Evolutionary conservation across 2,888 invertebrate genomes (phyloP), one percentile per base, ranked within the genome.

Genomic region (Tachina grossa): DNA sequence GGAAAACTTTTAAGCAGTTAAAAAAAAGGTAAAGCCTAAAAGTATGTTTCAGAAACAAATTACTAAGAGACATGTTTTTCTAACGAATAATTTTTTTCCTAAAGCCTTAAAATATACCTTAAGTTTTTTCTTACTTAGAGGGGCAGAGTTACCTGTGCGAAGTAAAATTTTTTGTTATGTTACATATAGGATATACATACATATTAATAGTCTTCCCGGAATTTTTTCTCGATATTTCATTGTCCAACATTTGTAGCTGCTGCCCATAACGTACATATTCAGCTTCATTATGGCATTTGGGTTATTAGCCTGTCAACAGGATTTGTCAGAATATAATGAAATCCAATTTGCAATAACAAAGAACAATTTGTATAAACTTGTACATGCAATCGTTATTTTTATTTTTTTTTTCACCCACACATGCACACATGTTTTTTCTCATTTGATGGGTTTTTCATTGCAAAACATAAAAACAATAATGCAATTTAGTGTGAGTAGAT

Each of bases 321-420:
- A 83, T 74, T 83, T 81, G 69, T 66, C 59, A 55, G 78, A 59
- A 43, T 66, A 66, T 63, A 72, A 76, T 84, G 66, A 75, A 82
- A 76, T 87, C 84, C 87, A 82, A 87, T 87, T 84, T 84, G 82
- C 84, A 84, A 84, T 87, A 83, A 86, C 87, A 87, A 76, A 77
- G 85, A 76, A 80, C 84, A 80, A 84, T 77, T 87, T 87, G 83
- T 75, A 81, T 83, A 57, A 57, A 74, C 13, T 78, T 63, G 16
- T 55, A n/a, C 22, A 13, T 22, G 31, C 6, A 47, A 14, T 39
- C 16, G 13, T 51, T 11, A 31, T 11, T 11, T n/a, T 6, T 31
- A 31, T 49, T 57, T 47, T 57, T 51, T 51, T 61, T 41, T 22
- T 13, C 19, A 3, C 16, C 8, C 61, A 4, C 43, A 69, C 55